Base-by-base conservation (phyloP, 2,113 vertebrate species). In the Oryzias woworae region DNA sequence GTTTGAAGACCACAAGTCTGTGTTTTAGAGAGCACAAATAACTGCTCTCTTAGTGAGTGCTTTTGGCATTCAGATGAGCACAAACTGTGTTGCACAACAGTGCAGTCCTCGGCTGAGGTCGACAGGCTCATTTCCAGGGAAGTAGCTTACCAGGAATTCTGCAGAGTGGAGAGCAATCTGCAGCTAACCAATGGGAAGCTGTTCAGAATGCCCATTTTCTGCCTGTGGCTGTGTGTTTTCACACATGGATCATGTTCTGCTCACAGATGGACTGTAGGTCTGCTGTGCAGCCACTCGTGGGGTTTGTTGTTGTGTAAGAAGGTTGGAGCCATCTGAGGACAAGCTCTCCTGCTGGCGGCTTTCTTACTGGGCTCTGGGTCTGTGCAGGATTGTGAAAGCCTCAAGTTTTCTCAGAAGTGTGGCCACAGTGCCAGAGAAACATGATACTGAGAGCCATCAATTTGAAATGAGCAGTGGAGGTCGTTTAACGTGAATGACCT, bases 71-170 rank as follows among this genome's bases (percentile, higher is more conserved):
- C 14, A 66, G 22, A 57, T 23, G 23, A 53, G 63, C 47, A 23
- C 60, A n/a, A 54, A 53, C n/a, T 16, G 44, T 67, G 65, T 85
- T 86, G 68, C 78, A 74, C 77, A 80, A 86, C 66, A 66, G 43
- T 0, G 1, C 8, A 65, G 41, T 47, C 36, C 67, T 64, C 41
- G 42, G 42, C 61, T 46, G 60, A 73, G 55, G 62, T 62, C 58
- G 28, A 60, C 53, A 26, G 44, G 51, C 36, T 36, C 36, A 63
- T 67, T 84, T 80, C 81, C 41, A 68, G 72, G 72, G 75, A 87
- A 88, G 73, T 68, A 76, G 73, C 60, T 88, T 86, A 68, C 83
- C 80, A 86, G 87, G 87, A 90, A 89, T 86, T 82, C 80, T 69
- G 62, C 42, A 73, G 59, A 64, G 71, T 58, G 42, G 45, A 65